Conservation (phyloP, 2,113 vertebrate genomes). For the Girardinichthys multiradiatus region DNA sequence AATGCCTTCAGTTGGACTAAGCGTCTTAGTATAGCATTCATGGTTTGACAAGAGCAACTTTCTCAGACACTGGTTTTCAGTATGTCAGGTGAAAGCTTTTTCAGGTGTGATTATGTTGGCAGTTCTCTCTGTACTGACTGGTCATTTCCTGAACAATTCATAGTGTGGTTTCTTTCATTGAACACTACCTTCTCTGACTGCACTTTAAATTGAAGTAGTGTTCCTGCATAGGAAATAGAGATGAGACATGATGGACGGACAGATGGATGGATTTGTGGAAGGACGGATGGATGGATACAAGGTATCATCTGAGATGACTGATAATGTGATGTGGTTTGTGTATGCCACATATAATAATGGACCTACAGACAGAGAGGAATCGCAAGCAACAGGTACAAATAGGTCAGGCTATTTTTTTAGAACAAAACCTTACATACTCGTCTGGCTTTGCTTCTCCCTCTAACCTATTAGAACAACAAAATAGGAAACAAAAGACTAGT, state of each 20-base stretch:
- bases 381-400: too few species aligned
- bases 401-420: background rate
- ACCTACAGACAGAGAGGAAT: background rate
- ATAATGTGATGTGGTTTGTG: background rate
- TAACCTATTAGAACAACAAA: slow-evolving; percentile 31
- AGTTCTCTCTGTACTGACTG: slow-evolving; percentile 36
- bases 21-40: slow-evolving; percentile 13
- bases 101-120: slow-evolving; percentile 51
- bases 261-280: too few species aligned
- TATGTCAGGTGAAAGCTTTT: slow-evolving; percentile 43
- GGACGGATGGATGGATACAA: background rate
- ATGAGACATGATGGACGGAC: background rate
- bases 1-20: background rate
- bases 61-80: slow-evolving; percentile 38
- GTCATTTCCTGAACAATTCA: slow-evolving; percentile 58
- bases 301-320: background rate
- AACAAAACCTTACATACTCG: slow-evolving; percentile 13
- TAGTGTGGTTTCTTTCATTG: slow-evolving; percentile 17
- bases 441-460: slow-evolving; percentile 38
- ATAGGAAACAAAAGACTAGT: slow-evolving; percentile 29
- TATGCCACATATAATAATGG: background rate
- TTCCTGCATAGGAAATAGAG: slow-evolving; percentile 25
- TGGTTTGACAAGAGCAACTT: slow-evolving; percentile 37
- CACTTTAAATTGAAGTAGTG: slow-evolving; percentile 32
- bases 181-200: slow-evolving; percentile 22